Conservation (phyloP, 1,140 invertebrate species). For the Mamestra configurata region DNA sequence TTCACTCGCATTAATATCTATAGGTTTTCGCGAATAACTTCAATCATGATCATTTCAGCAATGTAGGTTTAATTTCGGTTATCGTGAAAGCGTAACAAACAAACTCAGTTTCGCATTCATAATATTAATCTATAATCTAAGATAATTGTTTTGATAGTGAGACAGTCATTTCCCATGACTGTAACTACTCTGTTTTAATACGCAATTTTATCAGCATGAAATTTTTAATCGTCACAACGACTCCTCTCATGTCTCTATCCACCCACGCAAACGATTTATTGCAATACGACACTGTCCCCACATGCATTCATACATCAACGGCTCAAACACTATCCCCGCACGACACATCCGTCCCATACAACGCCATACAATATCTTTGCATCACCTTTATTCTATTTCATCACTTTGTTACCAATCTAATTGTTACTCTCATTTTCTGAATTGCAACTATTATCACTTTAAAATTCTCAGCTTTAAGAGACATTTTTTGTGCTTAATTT, state of each 20-base stretch:
- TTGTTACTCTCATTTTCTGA: conserved; percentile 1
- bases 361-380: conserved; percentile 53
- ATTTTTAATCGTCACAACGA: conserved; percentile 5
- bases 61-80: too few species aligned
- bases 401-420: conserved; percentile 48
- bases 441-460: not conserved
- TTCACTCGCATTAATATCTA: too few species aligned
- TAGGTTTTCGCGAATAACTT: too few species aligned
- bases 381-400: conserved; percentile 39
- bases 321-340: conserved; percentile 66
- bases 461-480: not conserved
- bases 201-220: not conserved
- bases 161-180: too few species aligned
- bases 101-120: too few species aligned
- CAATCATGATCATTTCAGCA: too few species aligned
- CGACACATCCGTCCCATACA: conserved; percentile 74
- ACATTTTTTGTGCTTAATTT: not conserved
- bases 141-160: too few species aligned
- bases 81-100: too few species aligned
- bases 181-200: too few species aligned
- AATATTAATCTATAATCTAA: too few species aligned
- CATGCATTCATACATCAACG: conserved; percentile 69
- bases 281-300: conserved; percentile 81
- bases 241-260: conserved; percentile 72
- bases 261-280: conserved; percentile 81